Evolutionary conservation across 2,797 vertebrate genomes (phyloP), one percentile per base, ranked within the genome.

Genomic region (Pangasius sanitwongsei): DNA sequence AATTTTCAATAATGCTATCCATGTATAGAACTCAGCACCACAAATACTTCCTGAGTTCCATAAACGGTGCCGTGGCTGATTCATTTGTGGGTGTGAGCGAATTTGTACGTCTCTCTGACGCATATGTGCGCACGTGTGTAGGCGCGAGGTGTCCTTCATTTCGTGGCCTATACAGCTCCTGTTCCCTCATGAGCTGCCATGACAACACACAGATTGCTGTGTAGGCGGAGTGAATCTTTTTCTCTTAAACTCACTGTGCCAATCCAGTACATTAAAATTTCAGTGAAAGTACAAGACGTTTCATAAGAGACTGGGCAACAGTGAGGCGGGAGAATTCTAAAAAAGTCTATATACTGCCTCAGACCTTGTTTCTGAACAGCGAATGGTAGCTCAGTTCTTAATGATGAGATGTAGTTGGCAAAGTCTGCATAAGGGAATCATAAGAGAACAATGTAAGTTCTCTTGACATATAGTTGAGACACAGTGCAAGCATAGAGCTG

Each of bases 31-130:
- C n/a, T 69, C 48, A 6, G 61, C 61, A 50, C 80, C 3, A 31
- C 15, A 70, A 78, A 91, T 92, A 92, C 93, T 94, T 95, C 95
- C 95, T 92, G 83, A 85, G 85, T 83, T 63, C 95, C 95, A 95
- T 96, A 96, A 93, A 95, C 94, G 95, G 95, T 89, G 92, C 93
- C 67, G 80, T 86, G 91, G 93, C 94, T 95, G 94, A 95, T 95
- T 96, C 95, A 95, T 77, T 23, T 8, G 53, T 69, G 80, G 92
- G 90, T 2, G 92, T 88, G 86, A 94, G 94, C 93, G 92, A 94
- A 91, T 91, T 88, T 92, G 94, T 94, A 94, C 94, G 94, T 95
- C 91, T 93, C 91, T 96, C 91, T 96, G 96, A 96, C 96, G 96
- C 95, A 96, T 91, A 93, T 20, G 1, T 72, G 83, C 44, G 90